Base-by-base conservation (phyloP, 1,140 invertebrate genomes). In the Rhyacophila brunnea region DNA sequence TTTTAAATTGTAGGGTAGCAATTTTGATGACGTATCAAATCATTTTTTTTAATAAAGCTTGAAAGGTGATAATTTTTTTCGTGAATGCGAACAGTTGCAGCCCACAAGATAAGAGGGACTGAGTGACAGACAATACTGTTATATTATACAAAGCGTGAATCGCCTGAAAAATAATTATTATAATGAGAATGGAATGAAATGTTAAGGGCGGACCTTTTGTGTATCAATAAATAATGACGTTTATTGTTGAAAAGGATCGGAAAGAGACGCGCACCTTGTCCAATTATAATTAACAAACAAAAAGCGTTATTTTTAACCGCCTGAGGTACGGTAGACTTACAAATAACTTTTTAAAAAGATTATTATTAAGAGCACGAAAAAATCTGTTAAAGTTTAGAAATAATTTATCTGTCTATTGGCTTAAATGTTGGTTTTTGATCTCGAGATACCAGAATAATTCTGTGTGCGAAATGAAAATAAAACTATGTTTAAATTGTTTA, bases 181-280 rank as follows among this genome's bases (percentile, higher is more conserved):
- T 57, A 57, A 57, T 57, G 54, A 57, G 54, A 36, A 32, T 15
- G 13, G n/a, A 44, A 55, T 45, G 54, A 48, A 14, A 46, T 28
- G 23, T 28, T 28, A 28, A 28, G 23, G 23, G 23, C 23, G 23
- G 23, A 28, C 23, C 23, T 28, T n/a, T 28, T 28, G 23, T 28
- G n/a, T 40, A 40, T 15, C 47, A 32, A 32, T 58, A 58, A 58
- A 58, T 58, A 49, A 58, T 58, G 56, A 51, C 47, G 40, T 19
- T 14, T 40, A 58, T 58, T 58, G 56, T 58, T 58, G 40, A 49
- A 51, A 28, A 28, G 23, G 23, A 28, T 28, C 48, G 32, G 56
- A 50, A 43, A 46, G 45, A 48, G 48, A 58, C 49, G 56, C 48
- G 35, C 28, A 51, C 46, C 45, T 34, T 44, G 42, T 58, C 56